Conservation (phyloP, 2,113 vertebrate genomes). For the Oncorhynchus keta region DNA sequence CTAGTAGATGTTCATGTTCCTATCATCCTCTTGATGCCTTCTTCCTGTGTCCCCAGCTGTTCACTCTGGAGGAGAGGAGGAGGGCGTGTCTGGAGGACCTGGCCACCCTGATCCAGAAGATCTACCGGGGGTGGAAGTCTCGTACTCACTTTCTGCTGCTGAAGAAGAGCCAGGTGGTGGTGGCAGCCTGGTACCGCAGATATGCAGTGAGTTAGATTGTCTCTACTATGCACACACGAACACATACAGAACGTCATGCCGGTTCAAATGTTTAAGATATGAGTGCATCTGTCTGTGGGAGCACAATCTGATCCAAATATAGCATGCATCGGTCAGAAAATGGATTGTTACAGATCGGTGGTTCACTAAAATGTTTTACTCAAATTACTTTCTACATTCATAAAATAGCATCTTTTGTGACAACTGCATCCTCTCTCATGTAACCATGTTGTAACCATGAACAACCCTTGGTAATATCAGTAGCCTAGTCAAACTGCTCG, state of each 20-base stretch:
- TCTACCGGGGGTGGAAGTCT: constrained; percentile 94
- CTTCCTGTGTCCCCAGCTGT: constrained; percentile 76
- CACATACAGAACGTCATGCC: background rate
- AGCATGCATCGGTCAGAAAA: too few relatives aligned
- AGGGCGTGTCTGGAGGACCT: constrained; percentile 88
- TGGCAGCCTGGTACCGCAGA: constrained; percentile 90
- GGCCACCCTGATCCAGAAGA: constrained; percentile 93
- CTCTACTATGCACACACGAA: background rate
- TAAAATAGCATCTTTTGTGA: too few relatives aligned
- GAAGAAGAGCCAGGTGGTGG: constrained; percentile 89
- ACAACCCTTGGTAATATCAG: too few relatives aligned
- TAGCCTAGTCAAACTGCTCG: too few relatives aligned
- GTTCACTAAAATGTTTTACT: too few relatives aligned
- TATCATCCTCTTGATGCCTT: background rate
- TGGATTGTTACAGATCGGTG: too few relatives aligned
- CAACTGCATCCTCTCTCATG: too few relatives aligned
- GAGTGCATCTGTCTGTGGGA: too few relatives aligned
- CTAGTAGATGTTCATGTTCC: background rate
- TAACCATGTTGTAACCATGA: too few relatives aligned
- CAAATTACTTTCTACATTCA: too few relatives aligned
- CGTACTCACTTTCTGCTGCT: constrained; percentile 87
- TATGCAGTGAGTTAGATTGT: constrained; percentile 77
- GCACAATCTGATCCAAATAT: too few relatives aligned
- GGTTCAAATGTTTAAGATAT: too few relatives aligned
- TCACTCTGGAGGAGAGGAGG: constrained; percentile 89